A percentile compares a stretch with the other conserved stretches of the same genome.
These are phyloP conservation scores for Sapayoa aenigma DNA, from an alignment of 2,113 vertebrate genomes.

Conservation along the genomic window DNA sequence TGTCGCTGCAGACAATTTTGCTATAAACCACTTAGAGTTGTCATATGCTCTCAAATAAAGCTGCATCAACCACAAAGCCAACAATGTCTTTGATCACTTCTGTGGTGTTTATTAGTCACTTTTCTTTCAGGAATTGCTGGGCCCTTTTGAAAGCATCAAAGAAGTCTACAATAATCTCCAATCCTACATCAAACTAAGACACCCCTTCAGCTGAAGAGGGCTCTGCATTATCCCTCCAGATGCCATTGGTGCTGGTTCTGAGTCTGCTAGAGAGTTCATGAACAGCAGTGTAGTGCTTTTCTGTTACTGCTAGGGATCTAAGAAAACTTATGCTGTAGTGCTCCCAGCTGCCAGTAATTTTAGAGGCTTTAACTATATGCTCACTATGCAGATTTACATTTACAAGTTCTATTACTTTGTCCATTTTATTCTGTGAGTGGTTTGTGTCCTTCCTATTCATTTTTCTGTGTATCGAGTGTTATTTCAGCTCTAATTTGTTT, in stretches of 20 bases:
- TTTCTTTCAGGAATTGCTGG: neutral
- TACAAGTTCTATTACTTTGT: constrained; percentile 54
- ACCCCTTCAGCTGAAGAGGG: neutral
- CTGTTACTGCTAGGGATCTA: neutral
- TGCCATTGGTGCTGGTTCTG: neutral
- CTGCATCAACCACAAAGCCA: neutral
- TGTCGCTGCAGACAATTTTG: neutral
- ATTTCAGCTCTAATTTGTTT: constrained; percentile 65
- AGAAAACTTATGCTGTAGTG: constrained; percentile 7
- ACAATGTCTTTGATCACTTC: neutral
- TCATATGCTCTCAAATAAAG: neutral
- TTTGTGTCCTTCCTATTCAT: constrained; percentile 41
- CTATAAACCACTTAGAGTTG: neutral
- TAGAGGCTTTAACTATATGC: constrained; percentile 37
- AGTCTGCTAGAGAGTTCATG: neutral
- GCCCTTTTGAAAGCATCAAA: constrained; percentile 2
- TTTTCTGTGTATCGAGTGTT: constrained; percentile 26
- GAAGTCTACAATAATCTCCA: neutral
- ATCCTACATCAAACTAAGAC: neutral
- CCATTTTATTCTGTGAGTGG: constrained; percentile 46
- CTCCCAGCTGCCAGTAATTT: constrained; percentile 59
- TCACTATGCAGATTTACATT: constrained; percentile 52
- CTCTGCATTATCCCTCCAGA: neutral
- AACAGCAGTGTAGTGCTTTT: neutral
- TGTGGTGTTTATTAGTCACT: neutral